A percentile compares a stretch with the other conserved stretches of the same genome.
Evolutionary conservation across 2,888 invertebrate genomes (phyloP).

Genomic region (Yponomeuta malinellus): DNA sequence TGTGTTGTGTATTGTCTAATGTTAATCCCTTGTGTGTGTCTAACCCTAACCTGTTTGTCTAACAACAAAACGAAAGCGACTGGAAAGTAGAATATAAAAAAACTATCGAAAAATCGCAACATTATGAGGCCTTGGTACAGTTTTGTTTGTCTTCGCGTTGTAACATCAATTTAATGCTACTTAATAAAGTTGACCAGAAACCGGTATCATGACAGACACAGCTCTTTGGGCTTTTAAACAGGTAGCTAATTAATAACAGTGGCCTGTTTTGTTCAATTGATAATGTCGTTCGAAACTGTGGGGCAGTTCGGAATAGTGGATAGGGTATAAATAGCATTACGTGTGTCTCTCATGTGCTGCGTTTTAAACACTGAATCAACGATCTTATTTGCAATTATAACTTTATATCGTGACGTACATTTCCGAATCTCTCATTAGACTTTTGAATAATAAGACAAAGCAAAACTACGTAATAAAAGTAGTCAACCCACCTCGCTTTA

Average conservation of each 20-base stretch:
- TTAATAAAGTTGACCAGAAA: slow-evolving; percentile 38
- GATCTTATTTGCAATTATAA: slow-evolving; percentile 37
- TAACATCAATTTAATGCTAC: slow-evolving; percentile 37
- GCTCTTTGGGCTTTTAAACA: not conserved
- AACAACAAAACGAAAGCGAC: slow-evolving; percentile 62
- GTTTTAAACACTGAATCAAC: slow-evolving; percentile 37
- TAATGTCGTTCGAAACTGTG: not conserved
- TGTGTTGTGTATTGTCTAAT: slow-evolving; percentile 93
- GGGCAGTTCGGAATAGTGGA: not conserved
- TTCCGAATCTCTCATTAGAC: slow-evolving; percentile 27
- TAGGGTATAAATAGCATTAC: not conserved
- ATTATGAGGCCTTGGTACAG: slow-evolving; percentile 67
- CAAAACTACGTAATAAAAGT: slow-evolving; percentile 71
- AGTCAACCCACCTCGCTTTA: slow-evolving; percentile 76
- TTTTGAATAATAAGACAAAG: slow-evolving; percentile 65
- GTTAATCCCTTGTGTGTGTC: slow-evolving; percentile 93
- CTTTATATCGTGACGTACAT: slow-evolving; percentile 27
- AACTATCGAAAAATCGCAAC: slow-evolving; percentile 38
- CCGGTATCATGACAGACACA: slow-evolving; percentile 64
- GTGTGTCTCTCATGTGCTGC: slow-evolving; percentile 60
- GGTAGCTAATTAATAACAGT: not conserved
- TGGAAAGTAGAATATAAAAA: slow-evolving; percentile 39
- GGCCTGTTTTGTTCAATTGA: slow-evolving; percentile 15
- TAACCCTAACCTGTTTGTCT: slow-evolving; percentile 79
- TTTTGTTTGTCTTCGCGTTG: slow-evolving; percentile 67